Conservation (phyloP, 2,797 vertebrate species). For the Cyclura pinguis region DNA sequence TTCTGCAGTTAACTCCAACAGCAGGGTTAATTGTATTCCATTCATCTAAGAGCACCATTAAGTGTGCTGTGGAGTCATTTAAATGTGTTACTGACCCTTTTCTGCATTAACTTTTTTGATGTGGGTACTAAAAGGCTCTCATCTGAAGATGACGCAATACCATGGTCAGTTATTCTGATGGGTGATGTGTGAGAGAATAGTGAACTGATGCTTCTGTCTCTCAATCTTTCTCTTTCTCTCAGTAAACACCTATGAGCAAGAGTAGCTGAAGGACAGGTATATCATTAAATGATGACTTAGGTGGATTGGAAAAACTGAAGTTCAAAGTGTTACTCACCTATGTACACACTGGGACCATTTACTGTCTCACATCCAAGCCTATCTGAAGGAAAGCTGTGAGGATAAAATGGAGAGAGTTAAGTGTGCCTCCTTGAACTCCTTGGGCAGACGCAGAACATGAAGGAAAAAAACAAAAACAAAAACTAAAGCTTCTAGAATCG, state of each 20-base stretch:
- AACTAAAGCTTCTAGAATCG: no score
- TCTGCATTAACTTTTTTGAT: conserved; percentile 50
- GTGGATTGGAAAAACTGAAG: neutral
- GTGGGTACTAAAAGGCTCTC: conserved; percentile 40
- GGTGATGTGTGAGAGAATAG: conserved; percentile 35
- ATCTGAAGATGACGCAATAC: conserved; percentile 28
- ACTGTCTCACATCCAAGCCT: neutral
- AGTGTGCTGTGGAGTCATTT: conserved; percentile 53
- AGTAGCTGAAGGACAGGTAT: neutral
- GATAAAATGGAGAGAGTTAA: neutral
- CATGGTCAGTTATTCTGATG: conserved; percentile 32
- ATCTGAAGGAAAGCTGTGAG: neutral
- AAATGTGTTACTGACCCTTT: conserved; percentile 48
- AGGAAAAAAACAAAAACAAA: no score
- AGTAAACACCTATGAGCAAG: neutral
- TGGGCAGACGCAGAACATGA: neutral
- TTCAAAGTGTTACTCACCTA: neutral
- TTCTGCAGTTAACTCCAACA: conserved; percentile 35
- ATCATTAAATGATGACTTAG: neutral
- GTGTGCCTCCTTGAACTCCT: neutral
- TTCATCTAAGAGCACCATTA: conserved; percentile 27
- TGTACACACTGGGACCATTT: neutral
- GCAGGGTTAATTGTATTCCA: conserved; percentile 62
- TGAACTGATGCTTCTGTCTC: neutral
- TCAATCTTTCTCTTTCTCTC: no score